phyloP scores from a whole-genome alignment of 2,113 vertebrate genomes.

The Pavo muticus region DNA sequence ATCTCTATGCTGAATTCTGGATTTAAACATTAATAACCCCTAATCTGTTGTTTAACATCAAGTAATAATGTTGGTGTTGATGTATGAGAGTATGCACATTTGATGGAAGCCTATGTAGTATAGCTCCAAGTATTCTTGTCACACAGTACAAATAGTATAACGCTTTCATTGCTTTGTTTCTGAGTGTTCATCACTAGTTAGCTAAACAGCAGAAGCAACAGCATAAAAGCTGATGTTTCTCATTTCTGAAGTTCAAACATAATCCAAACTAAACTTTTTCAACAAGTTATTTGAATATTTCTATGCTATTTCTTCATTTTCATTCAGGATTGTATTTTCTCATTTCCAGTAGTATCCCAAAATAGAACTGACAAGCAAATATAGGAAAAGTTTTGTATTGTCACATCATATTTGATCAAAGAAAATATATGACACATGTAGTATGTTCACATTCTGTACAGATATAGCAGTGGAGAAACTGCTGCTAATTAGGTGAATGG shows the following conservation, averaged over 20 bases:
- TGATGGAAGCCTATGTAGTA: neutral
- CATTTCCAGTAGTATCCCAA: neutral
- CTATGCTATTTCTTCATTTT: neutral
- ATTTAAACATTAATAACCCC: neutral
- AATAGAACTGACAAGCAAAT: neutral
- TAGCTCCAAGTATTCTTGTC: neutral
- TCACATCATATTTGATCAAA: neutral
- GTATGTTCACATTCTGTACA: neutral
- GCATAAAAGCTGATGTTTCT: neutral
- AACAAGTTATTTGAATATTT: neutral
- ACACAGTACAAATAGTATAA: neutral
- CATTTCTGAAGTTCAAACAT: neutral
- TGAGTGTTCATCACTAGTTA: neutral
- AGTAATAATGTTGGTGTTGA: neutral
- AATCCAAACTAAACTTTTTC: neutral
- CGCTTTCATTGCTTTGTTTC: neutral
- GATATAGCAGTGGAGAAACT: neutral
- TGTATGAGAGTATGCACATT: neutral
- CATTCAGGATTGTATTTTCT: neutral
- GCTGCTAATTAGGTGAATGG: rapidly evolving
- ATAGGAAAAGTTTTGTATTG: neutral
- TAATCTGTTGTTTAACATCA: neutral
- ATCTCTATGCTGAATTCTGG: neutral
- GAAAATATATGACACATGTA: neutral
- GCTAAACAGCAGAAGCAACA: neutral